phyloP scores from a whole-genome alignment of 2,113 vertebrate genomes.

The Petrocephalus zakoni region DNA sequence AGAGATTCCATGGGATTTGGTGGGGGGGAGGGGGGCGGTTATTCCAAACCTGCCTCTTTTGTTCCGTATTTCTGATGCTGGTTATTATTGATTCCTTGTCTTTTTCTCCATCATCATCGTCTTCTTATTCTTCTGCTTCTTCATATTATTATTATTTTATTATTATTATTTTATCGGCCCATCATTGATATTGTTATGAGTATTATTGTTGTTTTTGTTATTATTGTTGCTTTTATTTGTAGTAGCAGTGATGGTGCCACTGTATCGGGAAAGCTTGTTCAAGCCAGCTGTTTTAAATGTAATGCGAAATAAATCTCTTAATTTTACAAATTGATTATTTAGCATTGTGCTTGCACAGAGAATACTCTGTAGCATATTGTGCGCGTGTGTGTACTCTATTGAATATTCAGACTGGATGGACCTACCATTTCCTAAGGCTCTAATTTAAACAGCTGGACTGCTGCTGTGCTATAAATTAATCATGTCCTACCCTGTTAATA shows the following conservation, averaged over 20 bases:
- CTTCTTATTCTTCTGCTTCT: neutral
- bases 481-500: constrained; percentile 4
- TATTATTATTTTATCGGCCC: neutral
- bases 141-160: neutral
- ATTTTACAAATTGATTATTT: neutral
- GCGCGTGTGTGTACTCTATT: neutral
- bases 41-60: neutral
- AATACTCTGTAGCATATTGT: neutral
- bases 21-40: neutral
- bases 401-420: neutral
- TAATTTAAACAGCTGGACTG: neutral
- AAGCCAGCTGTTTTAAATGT: neutral
- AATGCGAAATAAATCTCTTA: neutral
- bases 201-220: neutral
- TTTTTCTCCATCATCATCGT: neutral
- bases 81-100: neutral
- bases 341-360: neutral
- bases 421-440: neutral
- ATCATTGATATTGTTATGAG: neutral
- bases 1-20: neutral
- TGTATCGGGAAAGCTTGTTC: neutral
- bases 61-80: neutral
- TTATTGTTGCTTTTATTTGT: neutral
- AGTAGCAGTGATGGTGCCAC: neutral
- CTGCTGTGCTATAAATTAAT: constrained; percentile 15